phyloP scores from a whole-genome alignment of 2,113 vertebrate genomes.

The Gopherus evgoodei region DNA sequence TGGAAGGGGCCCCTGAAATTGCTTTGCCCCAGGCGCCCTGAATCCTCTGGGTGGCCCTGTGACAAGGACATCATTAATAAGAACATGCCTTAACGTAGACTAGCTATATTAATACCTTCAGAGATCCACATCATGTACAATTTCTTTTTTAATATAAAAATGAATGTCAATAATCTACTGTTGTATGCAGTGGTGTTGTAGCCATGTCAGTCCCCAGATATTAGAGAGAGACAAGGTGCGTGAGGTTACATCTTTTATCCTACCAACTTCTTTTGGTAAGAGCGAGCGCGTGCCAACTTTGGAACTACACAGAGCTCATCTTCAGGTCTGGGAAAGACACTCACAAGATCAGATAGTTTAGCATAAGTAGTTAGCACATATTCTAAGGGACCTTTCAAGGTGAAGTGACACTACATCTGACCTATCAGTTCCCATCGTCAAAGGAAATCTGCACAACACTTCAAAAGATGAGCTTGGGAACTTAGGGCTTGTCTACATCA shows the following conservation, averaged over 20 bases:
- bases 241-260: not conserved
- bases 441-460: too few species aligned
- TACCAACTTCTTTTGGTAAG: not conserved
- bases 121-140: not conserved
- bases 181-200: not conserved
- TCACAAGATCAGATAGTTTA: not conserved
- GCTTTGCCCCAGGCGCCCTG: too few species aligned
- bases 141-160: not conserved
- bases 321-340: not conserved
- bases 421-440: too few species aligned
- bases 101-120: not conserved
- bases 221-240: not conserved
- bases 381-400: not conserved
- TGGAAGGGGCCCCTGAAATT: too few species aligned
- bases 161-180: not conserved
- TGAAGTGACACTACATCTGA: not conserved
- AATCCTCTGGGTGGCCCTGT: not conserved
- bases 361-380: not conserved
- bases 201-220: not conserved
- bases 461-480: too few species aligned
- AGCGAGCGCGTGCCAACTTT: not conserved
- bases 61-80: not conserved
- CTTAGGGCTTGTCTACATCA: too few species aligned
- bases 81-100: not conserved
- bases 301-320: not conserved